Evolutionary conservation across 2,113 vertebrate genomes (phyloP), one percentile per base, ranked within the genome.

Genomic region (Puntigrus tetrazona): DNA sequence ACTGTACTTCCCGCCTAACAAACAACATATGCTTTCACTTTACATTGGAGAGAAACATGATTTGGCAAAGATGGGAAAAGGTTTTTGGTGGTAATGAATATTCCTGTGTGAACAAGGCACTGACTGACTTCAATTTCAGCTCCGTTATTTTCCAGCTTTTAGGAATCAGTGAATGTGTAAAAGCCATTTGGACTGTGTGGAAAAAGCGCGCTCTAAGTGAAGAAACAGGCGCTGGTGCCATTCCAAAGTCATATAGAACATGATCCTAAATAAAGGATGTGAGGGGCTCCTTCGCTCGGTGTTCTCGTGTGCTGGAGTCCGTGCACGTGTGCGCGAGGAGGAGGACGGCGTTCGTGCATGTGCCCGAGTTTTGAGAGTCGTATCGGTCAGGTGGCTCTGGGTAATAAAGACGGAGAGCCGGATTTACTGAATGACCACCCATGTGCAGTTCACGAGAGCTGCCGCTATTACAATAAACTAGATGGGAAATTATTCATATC

Each of bases 161-260:
- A 87, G 77, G 61, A 85, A 85, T 85, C 83, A 63, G 81, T 67
- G 76, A 88, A 86, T 88, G 88, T 89, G 88, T 87, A 88, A 89
- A 89, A 89, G 81, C 50, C 81, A 89, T 89, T 83, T 76, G 16
- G 83, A 50, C 73, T 14, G 59, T 57, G 81, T 85, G 88, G 83
- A 88, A 89, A 89, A 88, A 80, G 85, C 61, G 81, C 59, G 80
- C 29, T 81, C 74, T 87, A 87, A 88, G 87, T 88, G 85, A 89
- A 86, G 83, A 84, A 89, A 78, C 88, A 89, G 87, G 47, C 73
- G 34, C 81, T 87, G 87, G 87, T 82, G 18, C 65, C 41, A 67
- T 78, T 88, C 87, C 87, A 89, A 43, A 88, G 77, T 55, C 83
- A 85, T 89, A 87, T 89, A 89, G 87, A 89, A 89, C 83, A 89